phyloP scores from a whole-genome alignment of 2,888 invertebrate genomes.

The Ichneumoninae sp. region DNA sequence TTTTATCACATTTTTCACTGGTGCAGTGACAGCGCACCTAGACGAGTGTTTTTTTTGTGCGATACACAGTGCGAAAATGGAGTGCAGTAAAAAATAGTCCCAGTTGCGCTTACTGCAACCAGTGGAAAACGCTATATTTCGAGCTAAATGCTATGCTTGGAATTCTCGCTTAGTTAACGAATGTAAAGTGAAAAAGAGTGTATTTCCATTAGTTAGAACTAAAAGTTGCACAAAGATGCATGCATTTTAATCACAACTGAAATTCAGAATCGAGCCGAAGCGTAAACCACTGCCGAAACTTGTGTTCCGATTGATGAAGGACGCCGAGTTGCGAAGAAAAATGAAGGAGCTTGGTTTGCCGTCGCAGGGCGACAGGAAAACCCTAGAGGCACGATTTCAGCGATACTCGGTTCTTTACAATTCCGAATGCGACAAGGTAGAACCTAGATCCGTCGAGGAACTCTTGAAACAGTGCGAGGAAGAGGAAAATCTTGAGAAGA shows the following conservation, averaged over 20 bases:
- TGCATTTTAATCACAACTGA: not conserved
- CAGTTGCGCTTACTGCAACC: not conserved
- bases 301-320: slow-evolving; percentile 85
- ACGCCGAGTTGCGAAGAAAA: slow-evolving; percentile 83
- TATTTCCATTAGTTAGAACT: not conserved
- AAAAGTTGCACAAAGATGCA: not conserved
- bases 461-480: slow-evolving; percentile 83
- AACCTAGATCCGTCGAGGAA: slow-evolving; percentile 83
- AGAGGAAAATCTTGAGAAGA: slow-evolving; percentile 82
- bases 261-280: slow-evolving; percentile 74
- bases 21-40: not conserved
- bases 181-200: not conserved
- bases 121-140: not conserved
- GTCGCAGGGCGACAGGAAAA: slow-evolving; percentile 83
- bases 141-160: not conserved
- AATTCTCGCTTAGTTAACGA: not conserved
- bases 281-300: slow-evolving; percentile 85
- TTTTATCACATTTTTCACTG: not conserved
- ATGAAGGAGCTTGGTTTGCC: slow-evolving; percentile 85
- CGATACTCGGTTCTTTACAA: slow-evolving; percentile 83
- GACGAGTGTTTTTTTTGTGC: not conserved
- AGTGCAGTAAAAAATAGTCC: not conserved
- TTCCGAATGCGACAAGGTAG: slow-evolving; percentile 84
- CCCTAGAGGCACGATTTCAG: slow-evolving; percentile 81
- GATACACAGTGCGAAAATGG: not conserved